Evolutionary conservation across 2,113 vertebrate genomes (phyloP).

Genomic region (Tachycineta bicolor): DNA sequence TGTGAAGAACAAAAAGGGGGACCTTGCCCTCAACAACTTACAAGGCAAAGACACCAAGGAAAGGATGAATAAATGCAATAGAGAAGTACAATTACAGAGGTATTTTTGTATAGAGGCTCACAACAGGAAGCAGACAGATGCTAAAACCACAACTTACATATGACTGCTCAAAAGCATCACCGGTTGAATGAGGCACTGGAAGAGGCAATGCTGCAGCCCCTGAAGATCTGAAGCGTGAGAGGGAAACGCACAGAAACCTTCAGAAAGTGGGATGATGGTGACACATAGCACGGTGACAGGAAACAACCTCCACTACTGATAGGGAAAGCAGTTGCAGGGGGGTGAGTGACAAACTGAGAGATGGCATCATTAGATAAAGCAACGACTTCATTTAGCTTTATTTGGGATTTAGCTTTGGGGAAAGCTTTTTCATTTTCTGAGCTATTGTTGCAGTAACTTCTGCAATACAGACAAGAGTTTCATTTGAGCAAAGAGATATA

Average conservation of each 20-base stretch:
- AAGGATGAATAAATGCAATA: neutral
- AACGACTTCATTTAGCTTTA: neutral
- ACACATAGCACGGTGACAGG: neutral
- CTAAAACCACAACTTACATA: neutral
- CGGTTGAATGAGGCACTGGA: neutral
- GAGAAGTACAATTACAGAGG: neutral
- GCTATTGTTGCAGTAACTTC: neutral
- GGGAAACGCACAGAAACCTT: neutral
- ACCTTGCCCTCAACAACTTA: neutral
- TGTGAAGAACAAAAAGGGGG: accelerated
- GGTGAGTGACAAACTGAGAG: neutral
- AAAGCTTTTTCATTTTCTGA: neutral
- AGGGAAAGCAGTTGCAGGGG: neutral
- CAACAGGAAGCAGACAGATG: neutral
- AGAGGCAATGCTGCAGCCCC: accelerated
- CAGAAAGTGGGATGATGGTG: neutral
- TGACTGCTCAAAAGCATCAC: neutral
- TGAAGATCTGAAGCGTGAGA: neutral
- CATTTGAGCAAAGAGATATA: neutral
- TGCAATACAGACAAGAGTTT: neutral
- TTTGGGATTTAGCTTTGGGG: neutral
- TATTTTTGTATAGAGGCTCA: neutral
- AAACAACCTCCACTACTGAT: neutral
- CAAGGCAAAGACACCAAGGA: neutral
- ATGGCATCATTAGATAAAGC: neutral